Base-by-base conservation (phyloP, 2,797 vertebrate genomes). In the Eurystomus glaucurus region DNA sequence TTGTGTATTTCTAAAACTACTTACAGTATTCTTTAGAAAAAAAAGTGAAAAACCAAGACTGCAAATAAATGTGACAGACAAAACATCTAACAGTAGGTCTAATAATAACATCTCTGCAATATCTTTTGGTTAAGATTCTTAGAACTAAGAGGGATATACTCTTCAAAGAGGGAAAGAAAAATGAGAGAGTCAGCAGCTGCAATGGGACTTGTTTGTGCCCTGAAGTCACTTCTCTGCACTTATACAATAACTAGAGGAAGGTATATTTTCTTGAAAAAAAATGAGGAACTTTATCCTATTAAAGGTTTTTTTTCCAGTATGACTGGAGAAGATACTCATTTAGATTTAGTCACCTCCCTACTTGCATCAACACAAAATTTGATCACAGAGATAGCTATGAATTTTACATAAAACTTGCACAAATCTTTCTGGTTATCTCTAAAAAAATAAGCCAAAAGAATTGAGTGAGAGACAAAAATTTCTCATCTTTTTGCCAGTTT, bases 1-100 rank as follows among this genome's bases (percentile, higher is more conserved):
- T 75, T 84, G 77, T 0, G 1, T 69, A 33, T 90, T 94, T 96
- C 95, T 93, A 64, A 80, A 95, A 69, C 90, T 93, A 74, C 70
- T 61, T 64, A 45, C 18, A 72, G 50, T 10, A 77, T 90, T 83
- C 64, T 88, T 43, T 33, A 65, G 74, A 5, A 55, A 71, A 78
- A 28, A 37, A 29, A 23, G 18, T 22, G 22, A 77, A 79, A 70
- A 69, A 65, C 0, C 14, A 84, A 60, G 29, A 65, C 52, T 84
- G 61, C 52, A 88, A 85, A 54, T 39, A 90, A 83, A 39, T 28
- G 28, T 3, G 21, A 91, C 41, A 58, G 65, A 33, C 37, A 2
- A 90, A 84, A 71, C 41, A 82, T 6, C 20, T 78, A 94, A 92
- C 2, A 70, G 33, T 9, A 77, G 22, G 10, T 51, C 39, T 54